Evolutionary conservation across 2,888 invertebrate species (phyloP), one percentile per base, ranked within the genome.

Genomic region (Leucoptera coffeella): DNA sequence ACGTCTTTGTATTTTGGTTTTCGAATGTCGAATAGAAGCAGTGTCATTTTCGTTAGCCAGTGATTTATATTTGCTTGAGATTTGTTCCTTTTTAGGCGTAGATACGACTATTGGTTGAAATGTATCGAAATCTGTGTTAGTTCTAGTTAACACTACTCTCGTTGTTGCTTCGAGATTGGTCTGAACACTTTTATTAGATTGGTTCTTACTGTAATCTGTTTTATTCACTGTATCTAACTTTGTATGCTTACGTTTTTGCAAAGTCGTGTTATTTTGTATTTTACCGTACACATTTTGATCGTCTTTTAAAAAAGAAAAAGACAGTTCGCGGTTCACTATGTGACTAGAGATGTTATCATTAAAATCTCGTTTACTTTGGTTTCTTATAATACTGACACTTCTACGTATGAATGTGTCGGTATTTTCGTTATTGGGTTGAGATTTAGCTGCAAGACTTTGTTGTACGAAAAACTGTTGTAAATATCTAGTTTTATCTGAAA

Each of bases 31-130:
- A n/a, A n/a, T n/a, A n/a, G n/a, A n/a, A 17, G 17, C 6, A 17
- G 6, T 17, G 9, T 6, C 17, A 7, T 17, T 17, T 7, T 17
- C 17, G 6, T 17, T 17, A 7, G 6, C 6, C 6, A 17, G 6
- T 17, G 9, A 7, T 9, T 17, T 9, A 17, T 17, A 7, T 17
- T 17, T 17, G 17, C 9, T 17, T 7, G 17, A 9, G 9, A 5
- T 12, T n/a, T 22, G 22, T 9, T 30, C 26, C 21, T 26, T 21
- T 7, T 44, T 52, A n/a, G 58, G 60, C 8, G 60, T 60, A 0
- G 60, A 60, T 14, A 40, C 37, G 36, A 47, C 43, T 22, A 32
- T 38, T 15, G 59, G 59, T 14, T 38, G 39, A 34, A 60, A 60
- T 26, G 45, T 33, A 26, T 32, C 30, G n/a, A n/a, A n/a, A n/a